Base-by-base conservation (phyloP, 92 coral and sea anemone species). In the Epizoanthus fatuus region DNA sequence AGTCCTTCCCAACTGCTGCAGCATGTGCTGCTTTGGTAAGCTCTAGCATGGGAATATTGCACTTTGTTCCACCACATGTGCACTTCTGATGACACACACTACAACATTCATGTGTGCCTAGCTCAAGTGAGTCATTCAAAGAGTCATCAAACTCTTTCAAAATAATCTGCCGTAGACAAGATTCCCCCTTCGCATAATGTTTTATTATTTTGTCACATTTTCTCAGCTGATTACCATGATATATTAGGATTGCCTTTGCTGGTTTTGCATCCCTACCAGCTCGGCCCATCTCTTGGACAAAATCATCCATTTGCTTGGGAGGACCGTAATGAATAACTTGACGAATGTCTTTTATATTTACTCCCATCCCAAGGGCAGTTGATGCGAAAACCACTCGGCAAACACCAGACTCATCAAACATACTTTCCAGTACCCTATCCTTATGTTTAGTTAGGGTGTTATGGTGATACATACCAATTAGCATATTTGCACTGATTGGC, bases 361-460 rank as follows among this genome's bases (percentile, higher is more conserved):
- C 62, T 13, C 85, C 93, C 93, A 86, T 86, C 38, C 93, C 90
- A 79, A 86, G 87, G 29, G 96, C 93, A 29, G 89, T 90, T 63
- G 92, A 75, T 38, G 96, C 93, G 71, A 93, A 86, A 47, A 93
- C 93, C 14, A 93, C 90, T 55, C 92, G 57, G 80, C 95, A 91
- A 22, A 29, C 42, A 25, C 64, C 40, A 5, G 49, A 44, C 35
- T 15, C 63, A 20, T 79, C 86, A 77, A 87, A 77, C 12, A 77
- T 32, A 49, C 56, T 60, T 8, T 9, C 56, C 79, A 72, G 19
- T 17, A 72, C 37, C 22, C 32, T 56, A 49, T 72, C 29, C 56
- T 42, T 13, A 60, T 72, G 60, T 49, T 72, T 72, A 49, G 51
- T 17, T 45, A 72, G 56, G 22, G 79, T 72, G 79, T 72, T 72